Evolutionary conservation across 2,888 invertebrate species (phyloP), one percentile per base, ranked within the genome.

Genomic region (Spisula subtruncata): DNA sequence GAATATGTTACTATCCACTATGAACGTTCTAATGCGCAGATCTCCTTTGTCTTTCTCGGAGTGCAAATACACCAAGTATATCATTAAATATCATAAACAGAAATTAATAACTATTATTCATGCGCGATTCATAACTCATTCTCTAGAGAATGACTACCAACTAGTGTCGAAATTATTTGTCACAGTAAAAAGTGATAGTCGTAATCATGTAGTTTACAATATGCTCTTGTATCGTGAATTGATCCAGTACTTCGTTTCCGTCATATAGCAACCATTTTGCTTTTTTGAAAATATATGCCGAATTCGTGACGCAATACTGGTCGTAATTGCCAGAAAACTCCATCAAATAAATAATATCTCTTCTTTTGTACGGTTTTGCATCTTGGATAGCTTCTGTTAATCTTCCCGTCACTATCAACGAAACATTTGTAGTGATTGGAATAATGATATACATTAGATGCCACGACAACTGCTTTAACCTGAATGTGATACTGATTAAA

Each of bases 31-130:
- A n/a, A n/a, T n/a, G n/a, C n/a, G n/a, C n/a, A n/a, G n/a, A n/a
- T n/a, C n/a, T n/a, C n/a, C 29, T 71, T 71, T 32, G 71, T 14
- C 29, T 71, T 32, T 0, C 32, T 14, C 0, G 32, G 12, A 71
- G 71, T 71, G 71, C 29, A 71, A 29, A 71, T 71, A 60, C 60
- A 60, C n/a, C n/a, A n/a, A 60, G n/a, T n/a, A 60, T 60, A n/a
- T 66, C 60, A 60, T 60, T 20, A 71, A 71, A 71, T 25, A 71
- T 29, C 60, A 66, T 66, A 25, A 75, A 75, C 32, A 75, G 5
- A 75, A 25, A 5, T 71, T 32, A 71, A 32, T 32, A 1, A 29
- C 12, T 12, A n/a, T n/a, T n/a, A n/a, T n/a, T n/a, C n/a, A n/a
- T n/a, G 8, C 2, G 8, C 16, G n/a, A 18, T 1, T 1, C 32